Conservation (phyloP, 2,113 vertebrate genomes). For the Quiscalus mexicanus region DNA sequence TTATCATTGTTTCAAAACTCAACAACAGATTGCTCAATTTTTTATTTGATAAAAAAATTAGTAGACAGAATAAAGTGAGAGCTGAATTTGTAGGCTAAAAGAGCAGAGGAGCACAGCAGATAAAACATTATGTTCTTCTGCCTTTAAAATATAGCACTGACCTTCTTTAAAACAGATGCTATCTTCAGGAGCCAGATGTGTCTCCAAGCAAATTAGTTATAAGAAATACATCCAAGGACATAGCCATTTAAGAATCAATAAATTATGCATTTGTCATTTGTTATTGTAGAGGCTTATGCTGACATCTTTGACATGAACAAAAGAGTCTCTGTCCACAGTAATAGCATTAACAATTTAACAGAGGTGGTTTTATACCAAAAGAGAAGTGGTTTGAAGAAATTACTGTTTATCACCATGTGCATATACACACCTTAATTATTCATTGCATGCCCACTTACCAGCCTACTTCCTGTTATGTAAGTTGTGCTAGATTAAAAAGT, state of each 20-base stretch:
- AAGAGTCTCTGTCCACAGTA: slow-evolving; percentile 65
- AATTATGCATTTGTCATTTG: slow-evolving; percentile 80
- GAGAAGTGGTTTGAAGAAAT: slow-evolving; percentile 62
- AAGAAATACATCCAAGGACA: slow-evolving; percentile 76
- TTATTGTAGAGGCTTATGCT: slow-evolving; percentile 65
- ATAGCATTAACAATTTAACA: slow-evolving; percentile 77
- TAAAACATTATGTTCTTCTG: slow-evolving; percentile 45
- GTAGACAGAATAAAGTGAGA: not conserved
- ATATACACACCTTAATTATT: slow-evolving; percentile 73
- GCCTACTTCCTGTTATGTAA: slow-evolving; percentile 42
- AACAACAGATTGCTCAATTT: not conserved
- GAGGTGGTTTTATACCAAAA: slow-evolving; percentile 63
- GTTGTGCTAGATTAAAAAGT: slow-evolving; percentile 40
- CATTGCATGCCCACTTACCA: slow-evolving; percentile 59
- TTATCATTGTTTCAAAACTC: not conserved
- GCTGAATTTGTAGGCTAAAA: slow-evolving; percentile 23
- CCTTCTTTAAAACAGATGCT: slow-evolving; percentile 74
- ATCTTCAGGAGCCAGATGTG: slow-evolving; percentile 71
- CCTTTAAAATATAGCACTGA: slow-evolving; percentile 64
- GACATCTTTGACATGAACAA: slow-evolving; percentile 68
- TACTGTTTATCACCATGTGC: slow-evolving; percentile 58
- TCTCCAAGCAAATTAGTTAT: slow-evolving; percentile 76
- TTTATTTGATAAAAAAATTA: slow-evolving; percentile 19
- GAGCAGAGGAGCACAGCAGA: slow-evolving; percentile 11
- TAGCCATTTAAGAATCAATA: slow-evolving; percentile 79